Conservation (phyloP, 2,797 vertebrate species). For the Takifugu ocellatus region DNA sequence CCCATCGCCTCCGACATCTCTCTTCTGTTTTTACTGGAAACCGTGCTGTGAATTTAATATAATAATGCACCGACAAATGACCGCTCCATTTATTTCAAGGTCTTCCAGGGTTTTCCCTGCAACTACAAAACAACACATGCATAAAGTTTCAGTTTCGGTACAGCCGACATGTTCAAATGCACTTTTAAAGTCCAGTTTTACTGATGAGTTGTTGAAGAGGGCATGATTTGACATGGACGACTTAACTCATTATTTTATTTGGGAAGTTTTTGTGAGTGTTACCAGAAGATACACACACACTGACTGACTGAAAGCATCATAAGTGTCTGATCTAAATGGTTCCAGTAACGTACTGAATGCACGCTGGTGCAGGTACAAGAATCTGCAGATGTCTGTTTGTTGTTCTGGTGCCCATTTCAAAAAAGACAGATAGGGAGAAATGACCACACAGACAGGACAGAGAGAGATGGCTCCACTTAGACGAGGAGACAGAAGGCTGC, state of each 20-base stretch:
- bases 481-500: conserved; percentile 40
- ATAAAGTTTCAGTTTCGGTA: no score
- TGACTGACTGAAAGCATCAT: conserved; percentile 13
- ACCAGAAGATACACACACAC: not conserved
- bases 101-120: no score
- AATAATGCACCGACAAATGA: conserved; percentile 10
- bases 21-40: conserved; percentile 20
- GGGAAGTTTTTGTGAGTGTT: no score
- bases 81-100: conserved; percentile 9
- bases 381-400: conserved; percentile 8
- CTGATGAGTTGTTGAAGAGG: no score
- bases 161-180: no score
- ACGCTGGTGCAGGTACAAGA: conserved; percentile 1
- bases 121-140: no score
- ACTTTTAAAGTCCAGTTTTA: no score
- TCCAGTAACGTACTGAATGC: conserved; percentile 30
- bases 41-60: conserved; percentile 23
- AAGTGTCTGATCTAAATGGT: conserved; percentile 10
- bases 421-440: conserved; percentile 25
- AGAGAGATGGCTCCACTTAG: conserved; percentile 47
- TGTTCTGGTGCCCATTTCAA: conserved; percentile 23
- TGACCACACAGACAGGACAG: conserved; percentile 29
- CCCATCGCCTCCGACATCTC: conserved; percentile 23
- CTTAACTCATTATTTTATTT: no score
- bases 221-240: no score